Conservation (phyloP, 2,113 vertebrate genomes). For the Chamaetylas fuelleborni region DNA sequence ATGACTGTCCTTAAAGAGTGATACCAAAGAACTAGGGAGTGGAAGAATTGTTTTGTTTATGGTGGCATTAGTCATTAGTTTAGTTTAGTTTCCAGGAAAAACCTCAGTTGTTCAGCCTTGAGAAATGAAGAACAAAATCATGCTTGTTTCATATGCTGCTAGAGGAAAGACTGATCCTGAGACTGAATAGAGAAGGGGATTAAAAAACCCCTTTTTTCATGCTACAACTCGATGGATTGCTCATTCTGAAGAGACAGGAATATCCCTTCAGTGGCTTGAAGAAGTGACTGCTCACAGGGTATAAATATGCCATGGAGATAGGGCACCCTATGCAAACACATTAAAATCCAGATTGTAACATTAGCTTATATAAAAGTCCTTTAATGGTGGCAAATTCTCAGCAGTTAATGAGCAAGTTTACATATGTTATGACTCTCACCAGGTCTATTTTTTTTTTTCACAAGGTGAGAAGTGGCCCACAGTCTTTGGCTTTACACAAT, state of each 20-base stretch:
- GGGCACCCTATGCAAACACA: background rate
- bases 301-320: background rate
- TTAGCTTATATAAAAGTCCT: background rate
- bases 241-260: background rate
- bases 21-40: background rate
- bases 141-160: background rate
- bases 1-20: background rate
- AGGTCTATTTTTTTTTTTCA: no score
- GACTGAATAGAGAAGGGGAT: background rate
- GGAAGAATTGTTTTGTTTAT: background rate
- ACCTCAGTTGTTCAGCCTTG: background rate
- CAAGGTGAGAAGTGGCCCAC: background rate
- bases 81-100: background rate
- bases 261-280: background rate
- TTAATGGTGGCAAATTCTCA: background rate
- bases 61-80: background rate
- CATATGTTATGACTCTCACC: background rate
- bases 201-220: background rate
- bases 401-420: background rate
- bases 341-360: background rate
- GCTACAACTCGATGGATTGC: background rate
- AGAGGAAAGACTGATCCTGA: background rate
- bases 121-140: background rate
- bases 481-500: background rate
- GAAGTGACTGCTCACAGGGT: fast-evolving